phyloP scores from a whole-genome alignment of 2,888 invertebrate genomes.

The Limnephilus rhombicus region DNA sequence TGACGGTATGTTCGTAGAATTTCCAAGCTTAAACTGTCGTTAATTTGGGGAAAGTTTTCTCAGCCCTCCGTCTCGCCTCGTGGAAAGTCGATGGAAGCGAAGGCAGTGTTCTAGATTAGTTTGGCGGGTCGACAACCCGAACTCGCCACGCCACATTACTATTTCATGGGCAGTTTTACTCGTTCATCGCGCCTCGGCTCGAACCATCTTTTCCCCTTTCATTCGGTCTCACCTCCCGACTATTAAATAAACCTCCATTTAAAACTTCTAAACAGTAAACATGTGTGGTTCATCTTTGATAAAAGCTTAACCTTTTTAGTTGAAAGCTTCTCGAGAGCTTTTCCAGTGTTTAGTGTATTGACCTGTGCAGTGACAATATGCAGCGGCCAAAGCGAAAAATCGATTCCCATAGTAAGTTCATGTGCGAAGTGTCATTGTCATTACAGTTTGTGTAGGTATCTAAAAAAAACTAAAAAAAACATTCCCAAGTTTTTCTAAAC shows the following conservation, averaged over 20 bases:
- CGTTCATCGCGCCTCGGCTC: constrained; percentile 11
- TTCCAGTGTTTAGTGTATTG: not conserved
- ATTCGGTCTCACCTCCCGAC: not conserved
- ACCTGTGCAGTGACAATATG: constrained; percentile 53
- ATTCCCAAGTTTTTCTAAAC: not conserved
- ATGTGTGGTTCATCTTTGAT: not conserved
- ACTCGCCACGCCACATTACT: not conserved
- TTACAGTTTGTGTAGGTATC: not conserved
- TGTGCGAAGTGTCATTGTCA: not conserved
- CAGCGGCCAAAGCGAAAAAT: constrained; percentile 60
- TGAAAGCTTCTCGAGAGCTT: not conserved
- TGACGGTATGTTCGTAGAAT: constrained; percentile 17
- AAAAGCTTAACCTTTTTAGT: not conserved
- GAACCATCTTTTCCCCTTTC: not conserved
- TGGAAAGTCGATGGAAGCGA: constrained; percentile 31
- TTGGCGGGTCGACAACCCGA: constrained; percentile 50
- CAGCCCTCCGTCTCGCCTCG: not conserved
- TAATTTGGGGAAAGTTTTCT: constrained; percentile 44
- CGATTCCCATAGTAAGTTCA: constrained; percentile 62
- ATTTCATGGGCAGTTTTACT: constrained; percentile 29
- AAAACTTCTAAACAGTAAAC: not conserved
- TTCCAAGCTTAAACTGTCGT: constrained; percentile 40
- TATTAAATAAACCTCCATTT: not conserved
- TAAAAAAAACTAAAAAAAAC: not conserved
- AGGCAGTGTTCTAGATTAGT: constrained; percentile 40